Evolutionary conservation across 2,888 invertebrate species (phyloP), one percentile per base, ranked within the genome.

Genomic region (Pandemis heparana): DNA sequence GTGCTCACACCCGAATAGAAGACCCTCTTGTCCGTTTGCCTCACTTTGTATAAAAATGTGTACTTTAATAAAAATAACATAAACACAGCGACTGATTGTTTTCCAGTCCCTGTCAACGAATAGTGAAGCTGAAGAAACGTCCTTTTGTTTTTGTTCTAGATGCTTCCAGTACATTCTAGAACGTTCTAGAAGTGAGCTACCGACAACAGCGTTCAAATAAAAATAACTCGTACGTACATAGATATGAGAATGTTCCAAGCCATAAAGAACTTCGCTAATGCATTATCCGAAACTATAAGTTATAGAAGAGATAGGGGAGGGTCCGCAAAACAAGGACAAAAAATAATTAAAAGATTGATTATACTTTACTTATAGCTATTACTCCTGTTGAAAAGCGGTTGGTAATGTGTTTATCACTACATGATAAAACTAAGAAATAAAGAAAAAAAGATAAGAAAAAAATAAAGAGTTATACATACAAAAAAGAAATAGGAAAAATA

Each of bases 201-300:
- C 59, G 48, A 74, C 73, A 74, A 77, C 76, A 76, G 77, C 78
- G 78, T 72, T 74, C 77, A 76, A 80, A 82, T 85, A 85, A 84
- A 87, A 86, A 88, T 84, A 86, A 85, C 84, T 84, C 85, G 85
- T 85, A 87, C 83, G 32, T 64, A 72, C 72, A 85, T 85, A 85
- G 85, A 86, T 87, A 92, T 85, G 85, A 85, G 87, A 91, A 91
- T 92, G 91, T 92, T 91, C 88, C 81, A 77, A 80, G 84, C 91
- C 88, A 92, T 93, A 93, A 92, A 93, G 92, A 92, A 92, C 85
- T 93, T 92, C 87, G 88, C 91, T 92, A 93, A 93, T 94, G 93
- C 92, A 93, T 94, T 94, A 94, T 93, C 93, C 91, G 87, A 93
- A 93, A 94, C 92, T 92, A 90, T 93, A 93, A 93, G 91, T 93